These are phyloP conservation scores for Asteroscopus sphinx DNA, from an alignment of 2,888 invertebrate genomes.

Conservation along the genomic window DNA sequence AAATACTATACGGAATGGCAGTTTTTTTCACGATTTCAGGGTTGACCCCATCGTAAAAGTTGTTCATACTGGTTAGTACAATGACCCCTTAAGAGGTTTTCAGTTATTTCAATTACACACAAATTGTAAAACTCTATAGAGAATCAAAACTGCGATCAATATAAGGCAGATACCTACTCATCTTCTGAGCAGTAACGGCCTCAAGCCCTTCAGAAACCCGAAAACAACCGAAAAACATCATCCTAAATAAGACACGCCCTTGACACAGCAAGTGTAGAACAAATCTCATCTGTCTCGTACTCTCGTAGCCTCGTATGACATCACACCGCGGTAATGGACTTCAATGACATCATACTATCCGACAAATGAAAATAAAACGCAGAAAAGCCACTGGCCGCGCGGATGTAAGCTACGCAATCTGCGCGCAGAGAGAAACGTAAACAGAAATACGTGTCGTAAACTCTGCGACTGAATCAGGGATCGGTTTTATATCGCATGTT, in stretches of 20 bases:
- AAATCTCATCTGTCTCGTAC: constrained; percentile 32
- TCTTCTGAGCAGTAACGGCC: background rate
- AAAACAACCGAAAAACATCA: constrained; percentile 22
- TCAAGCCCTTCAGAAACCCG: background rate
- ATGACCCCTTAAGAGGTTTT: too few relatives aligned
- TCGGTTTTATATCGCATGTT: background rate
- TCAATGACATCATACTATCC: constrained; percentile 45
- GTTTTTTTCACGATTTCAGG: too few relatives aligned
- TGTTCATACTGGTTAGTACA: too few relatives aligned
- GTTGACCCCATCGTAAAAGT: too few relatives aligned
- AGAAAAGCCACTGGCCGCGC: constrained; percentile 14
- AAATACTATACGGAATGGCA: too few relatives aligned
- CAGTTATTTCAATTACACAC: too few relatives aligned
- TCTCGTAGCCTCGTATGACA: too few relatives aligned
- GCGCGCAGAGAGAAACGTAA: background rate
- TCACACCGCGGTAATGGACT: constrained; percentile 41
- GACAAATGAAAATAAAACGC: constrained; percentile 6
- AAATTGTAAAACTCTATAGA: too few relatives aligned
- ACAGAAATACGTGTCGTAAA: background rate
- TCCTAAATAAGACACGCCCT: constrained; percentile 46
- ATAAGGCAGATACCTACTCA: background rate
- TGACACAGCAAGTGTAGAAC: constrained; percentile 48
- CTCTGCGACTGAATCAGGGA: too few relatives aligned
- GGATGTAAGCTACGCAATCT: background rate
- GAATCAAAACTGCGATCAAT: too few relatives aligned